A percentile compares a stretch with the other conserved stretches of the same genome.
Evolutionary conservation across 2,888 invertebrate genomes (phyloP).

Genomic region (Druceiella hillmani): DNA sequence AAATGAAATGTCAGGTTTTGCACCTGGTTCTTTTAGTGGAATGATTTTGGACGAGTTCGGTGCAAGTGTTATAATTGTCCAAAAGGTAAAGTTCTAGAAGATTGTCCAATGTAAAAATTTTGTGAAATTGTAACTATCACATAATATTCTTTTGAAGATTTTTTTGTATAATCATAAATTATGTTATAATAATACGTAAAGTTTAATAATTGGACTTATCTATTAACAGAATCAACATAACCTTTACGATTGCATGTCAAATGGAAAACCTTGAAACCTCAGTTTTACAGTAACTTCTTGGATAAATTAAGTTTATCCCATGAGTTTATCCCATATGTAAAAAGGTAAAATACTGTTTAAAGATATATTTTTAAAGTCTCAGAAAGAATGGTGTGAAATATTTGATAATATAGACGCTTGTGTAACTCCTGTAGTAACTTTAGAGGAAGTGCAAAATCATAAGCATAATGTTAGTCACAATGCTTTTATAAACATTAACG

Average conservation of each 20-base stretch:
- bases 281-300: constrained; percentile 79
- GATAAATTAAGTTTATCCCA: constrained; percentile 58
- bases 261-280: constrained; percentile 89
- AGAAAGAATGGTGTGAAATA: constrained; percentile 78
- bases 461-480: constrained; percentile 62
- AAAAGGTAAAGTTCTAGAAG: constrained; percentile 59
- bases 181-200: too few species aligned
- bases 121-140: too few species aligned
- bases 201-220: too few species aligned
- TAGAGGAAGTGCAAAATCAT: constrained; percentile 63
- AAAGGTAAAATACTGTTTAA: constrained; percentile 51
- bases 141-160: constrained; percentile 5
- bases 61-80: constrained; percentile 83
- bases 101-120: constrained; percentile 1
- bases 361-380: constrained; percentile 72
- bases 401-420: constrained; percentile 87
- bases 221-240: too few species aligned
- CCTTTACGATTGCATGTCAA: constrained; percentile 59
- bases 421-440: constrained; percentile 82
- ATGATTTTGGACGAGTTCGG: constrained; percentile 94
- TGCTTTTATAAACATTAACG: constrained; percentile 51
- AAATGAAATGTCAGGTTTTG: constrained; percentile 89
- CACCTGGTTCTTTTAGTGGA: constrained; percentile 95
- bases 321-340: constrained; percentile 50
- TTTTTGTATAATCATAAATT: not conserved